These are phyloP conservation scores for Tapirus terrestris DNA, from an alignment of 2,113 vertebrate genomes.

Conservation along the genomic window DNA sequence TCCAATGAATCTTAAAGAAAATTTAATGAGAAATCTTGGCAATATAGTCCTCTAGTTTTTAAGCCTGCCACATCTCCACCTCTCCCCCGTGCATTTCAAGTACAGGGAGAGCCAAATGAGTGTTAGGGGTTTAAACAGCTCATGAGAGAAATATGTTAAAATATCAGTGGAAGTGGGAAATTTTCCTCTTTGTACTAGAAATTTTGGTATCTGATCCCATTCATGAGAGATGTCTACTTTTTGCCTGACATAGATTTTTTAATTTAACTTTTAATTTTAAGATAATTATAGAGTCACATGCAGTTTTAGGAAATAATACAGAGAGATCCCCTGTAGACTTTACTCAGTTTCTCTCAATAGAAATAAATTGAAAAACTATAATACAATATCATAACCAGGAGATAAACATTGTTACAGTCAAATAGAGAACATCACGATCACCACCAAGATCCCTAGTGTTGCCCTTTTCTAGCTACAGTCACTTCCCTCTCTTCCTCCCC, in stretches of 20 bases:
- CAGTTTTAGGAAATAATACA: background rate
- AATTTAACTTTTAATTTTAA: background rate
- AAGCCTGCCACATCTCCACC: background rate
- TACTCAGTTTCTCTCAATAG: background rate
- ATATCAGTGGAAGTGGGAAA: background rate
- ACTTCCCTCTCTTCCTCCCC: background rate
- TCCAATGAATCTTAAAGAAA: background rate
- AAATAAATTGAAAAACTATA: background rate
- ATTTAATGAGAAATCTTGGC: background rate
- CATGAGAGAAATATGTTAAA: background rate
- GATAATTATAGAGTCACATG: background rate
- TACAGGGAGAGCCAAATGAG: background rate
- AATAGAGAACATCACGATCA: background rate
- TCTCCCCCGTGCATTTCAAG: background rate
- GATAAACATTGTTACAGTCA: background rate
- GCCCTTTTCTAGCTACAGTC: background rate
- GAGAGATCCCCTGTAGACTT: background rate
- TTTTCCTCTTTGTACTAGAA: background rate
- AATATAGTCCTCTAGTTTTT: background rate
- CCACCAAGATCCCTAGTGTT: background rate
- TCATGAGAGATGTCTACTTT: background rate
- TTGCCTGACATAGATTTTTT: background rate
- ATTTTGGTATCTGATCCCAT: background rate
- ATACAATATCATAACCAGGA: background rate
- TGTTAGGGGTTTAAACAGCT: background rate